Evolutionary conservation across 1,140 invertebrate species (phyloP), one percentile per base, ranked within the genome.

Genomic region (Drosophila fuyamai): DNA sequence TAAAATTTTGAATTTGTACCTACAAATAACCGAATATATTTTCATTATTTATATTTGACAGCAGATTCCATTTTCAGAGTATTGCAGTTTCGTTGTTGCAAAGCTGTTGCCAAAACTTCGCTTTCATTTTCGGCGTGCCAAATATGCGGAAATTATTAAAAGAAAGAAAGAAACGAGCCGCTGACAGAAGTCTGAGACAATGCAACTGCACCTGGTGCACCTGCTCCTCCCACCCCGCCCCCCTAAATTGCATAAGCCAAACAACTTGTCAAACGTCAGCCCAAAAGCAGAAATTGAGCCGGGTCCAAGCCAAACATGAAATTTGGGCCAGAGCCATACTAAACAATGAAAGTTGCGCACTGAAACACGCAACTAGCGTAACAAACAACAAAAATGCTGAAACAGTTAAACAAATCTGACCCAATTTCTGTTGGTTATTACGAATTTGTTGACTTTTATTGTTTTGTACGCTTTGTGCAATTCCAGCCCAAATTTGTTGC

Each of bases 281-380:
- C 81, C 77, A 81, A 81, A 81, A 56, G 13, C 43, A 47, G 35
- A 40, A 57, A 71, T 36, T 13, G 50, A 50, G 65, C 29, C 60
- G 51, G 60, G 57, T 36, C 29, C 51, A 29, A 56, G 43, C 48
- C 59, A 65, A 80, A 71, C 50, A 62, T 67, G 61, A 80, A 76
- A 77, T 79, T 76, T 86, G 76, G 62, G 68, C 74, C 56, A 32
- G 8, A 7, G 29, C 29, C 8, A 76, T 44, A 35, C 65, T 59
- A 55, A 74, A 79, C 83, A 82, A 86, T 82, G 71, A 88, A 86
- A 86, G 71, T 79, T 71, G 65, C 55, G 44, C 65, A 68, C 73
- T n/a, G 56, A 53, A 75, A 79, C 79, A 85, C 82, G 82, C 82
- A 86, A 85, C 70, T 36, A 76, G 70, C 83, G 79, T 72, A 81